Conservation (phyloP, 2,113 vertebrate species). For the Catharus fuscescens region DNA sequence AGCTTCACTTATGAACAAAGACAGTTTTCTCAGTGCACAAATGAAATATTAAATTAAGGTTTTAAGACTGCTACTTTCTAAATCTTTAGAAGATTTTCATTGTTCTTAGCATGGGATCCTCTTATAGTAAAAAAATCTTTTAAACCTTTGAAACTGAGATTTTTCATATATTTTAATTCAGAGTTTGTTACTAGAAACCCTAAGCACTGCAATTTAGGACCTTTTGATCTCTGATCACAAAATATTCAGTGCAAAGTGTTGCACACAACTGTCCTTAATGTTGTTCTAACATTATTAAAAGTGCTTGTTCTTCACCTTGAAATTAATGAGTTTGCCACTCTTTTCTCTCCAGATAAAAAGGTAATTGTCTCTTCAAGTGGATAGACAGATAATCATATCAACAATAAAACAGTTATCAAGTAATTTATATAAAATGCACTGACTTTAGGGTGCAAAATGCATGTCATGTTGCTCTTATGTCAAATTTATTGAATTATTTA, state of each 20-base stretch:
- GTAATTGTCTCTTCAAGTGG: not conserved
- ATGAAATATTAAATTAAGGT: not conserved
- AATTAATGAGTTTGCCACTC: not conserved
- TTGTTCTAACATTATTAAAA: not conserved
- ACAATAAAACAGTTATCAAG: not conserved
- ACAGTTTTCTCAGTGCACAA: not conserved
- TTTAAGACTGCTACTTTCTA: not conserved
- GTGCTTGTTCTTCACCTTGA: not conserved
- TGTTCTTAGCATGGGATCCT: not conserved
- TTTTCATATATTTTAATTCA: not conserved
- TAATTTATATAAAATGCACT: not conserved
- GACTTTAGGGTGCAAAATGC: not conserved
- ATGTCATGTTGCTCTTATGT: not conserved
- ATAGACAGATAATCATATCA: not conserved
- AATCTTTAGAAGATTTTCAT: not conserved
- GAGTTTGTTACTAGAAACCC: not conserved
- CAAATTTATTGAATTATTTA: not conserved
- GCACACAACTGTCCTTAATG: not conserved
- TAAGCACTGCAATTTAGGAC: not conserved
- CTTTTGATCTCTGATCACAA: not conserved
- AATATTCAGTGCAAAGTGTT: not conserved
- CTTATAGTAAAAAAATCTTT: not conserved
- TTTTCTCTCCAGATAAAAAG: not conserved
- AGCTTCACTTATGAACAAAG: not conserved
- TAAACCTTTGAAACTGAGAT: not conserved